phyloP scores from a whole-genome alignment of 2,797 vertebrate species.

The Aldrovandia affinis region DNA sequence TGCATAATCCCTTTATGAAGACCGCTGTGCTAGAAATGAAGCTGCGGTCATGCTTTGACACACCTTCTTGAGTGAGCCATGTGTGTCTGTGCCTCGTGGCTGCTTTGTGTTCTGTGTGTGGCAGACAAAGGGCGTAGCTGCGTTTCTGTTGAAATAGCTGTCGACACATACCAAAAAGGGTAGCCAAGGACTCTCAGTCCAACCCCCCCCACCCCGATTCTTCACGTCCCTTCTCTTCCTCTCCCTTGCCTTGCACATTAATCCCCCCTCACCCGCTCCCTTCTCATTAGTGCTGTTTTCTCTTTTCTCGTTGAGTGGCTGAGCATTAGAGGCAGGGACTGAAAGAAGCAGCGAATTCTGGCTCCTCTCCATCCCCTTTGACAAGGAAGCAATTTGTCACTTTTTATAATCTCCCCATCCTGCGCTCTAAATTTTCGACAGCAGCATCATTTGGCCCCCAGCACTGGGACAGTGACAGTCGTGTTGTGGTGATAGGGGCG shows the following conservation, averaged over 20 bases:
- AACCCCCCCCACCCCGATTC: not conserved
- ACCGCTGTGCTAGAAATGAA: not conserved
- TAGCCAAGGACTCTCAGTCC: not conserved
- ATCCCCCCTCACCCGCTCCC: not conserved
- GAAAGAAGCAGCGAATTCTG: not conserved
- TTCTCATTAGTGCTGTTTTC: not conserved
- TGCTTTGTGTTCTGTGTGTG: not conserved
- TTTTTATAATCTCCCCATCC: not conserved
- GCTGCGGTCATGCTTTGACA: not conserved
- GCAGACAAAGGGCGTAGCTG: not conserved
- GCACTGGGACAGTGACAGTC: too few species aligned
- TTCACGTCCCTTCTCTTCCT: not conserved
- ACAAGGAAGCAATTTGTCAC: not conserved
- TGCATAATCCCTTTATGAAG: not conserved
- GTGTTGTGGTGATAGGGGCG: slow-evolving; percentile 31
- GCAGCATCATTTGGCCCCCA: too few species aligned
- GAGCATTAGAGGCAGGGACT: not conserved
- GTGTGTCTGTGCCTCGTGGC: not conserved
- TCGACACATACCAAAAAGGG: not conserved
- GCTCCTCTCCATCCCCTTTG: not conserved
- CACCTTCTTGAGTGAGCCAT: not conserved
- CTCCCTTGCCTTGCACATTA: not conserved
- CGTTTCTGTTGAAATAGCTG: not conserved
- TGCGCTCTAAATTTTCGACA: not conserved
- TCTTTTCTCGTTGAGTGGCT: not conserved